Conservation (phyloP, 2,113 vertebrate genomes). For the Chionis minor region DNA sequence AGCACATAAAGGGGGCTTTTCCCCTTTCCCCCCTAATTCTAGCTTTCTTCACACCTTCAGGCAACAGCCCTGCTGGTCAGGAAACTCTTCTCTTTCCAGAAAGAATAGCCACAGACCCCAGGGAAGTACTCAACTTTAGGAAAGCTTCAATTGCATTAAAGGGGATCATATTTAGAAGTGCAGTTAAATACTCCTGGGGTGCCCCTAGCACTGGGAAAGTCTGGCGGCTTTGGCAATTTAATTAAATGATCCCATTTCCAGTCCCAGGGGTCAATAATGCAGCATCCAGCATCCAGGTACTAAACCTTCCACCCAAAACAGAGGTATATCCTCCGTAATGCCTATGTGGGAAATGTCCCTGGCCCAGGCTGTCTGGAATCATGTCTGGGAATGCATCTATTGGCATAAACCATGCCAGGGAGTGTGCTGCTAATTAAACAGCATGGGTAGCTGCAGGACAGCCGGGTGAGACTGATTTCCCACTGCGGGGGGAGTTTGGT, state of each 20-base stretch:
- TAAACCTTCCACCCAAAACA: neutral
- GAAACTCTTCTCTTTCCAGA: neutral
- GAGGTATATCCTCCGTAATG: neutral
- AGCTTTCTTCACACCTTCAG: neutral
- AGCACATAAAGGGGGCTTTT: neutral
- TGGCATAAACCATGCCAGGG: neutral
- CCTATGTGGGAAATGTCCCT: neutral
- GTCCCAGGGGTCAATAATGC: neutral
- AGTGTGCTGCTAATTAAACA: neutral
- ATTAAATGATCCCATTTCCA: neutral
- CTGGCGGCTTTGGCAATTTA: neutral
- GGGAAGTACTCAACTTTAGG: neutral
- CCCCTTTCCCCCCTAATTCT: neutral
- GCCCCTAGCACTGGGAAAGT: neutral
- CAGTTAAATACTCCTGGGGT: neutral
- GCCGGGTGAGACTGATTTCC: rapidly evolving
- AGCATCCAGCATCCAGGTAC: neutral
- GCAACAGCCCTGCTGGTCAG: neutral
- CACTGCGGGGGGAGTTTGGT: too few species aligned
- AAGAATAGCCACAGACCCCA: neutral
- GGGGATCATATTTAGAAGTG: neutral
- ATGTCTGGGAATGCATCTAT: neutral
- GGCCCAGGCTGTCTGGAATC: neutral
- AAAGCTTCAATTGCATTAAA: neutral
- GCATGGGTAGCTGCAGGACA: neutral